phyloP scores from a whole-genome alignment of 2,888 invertebrate species.

The Oscheius sp. region DNA sequence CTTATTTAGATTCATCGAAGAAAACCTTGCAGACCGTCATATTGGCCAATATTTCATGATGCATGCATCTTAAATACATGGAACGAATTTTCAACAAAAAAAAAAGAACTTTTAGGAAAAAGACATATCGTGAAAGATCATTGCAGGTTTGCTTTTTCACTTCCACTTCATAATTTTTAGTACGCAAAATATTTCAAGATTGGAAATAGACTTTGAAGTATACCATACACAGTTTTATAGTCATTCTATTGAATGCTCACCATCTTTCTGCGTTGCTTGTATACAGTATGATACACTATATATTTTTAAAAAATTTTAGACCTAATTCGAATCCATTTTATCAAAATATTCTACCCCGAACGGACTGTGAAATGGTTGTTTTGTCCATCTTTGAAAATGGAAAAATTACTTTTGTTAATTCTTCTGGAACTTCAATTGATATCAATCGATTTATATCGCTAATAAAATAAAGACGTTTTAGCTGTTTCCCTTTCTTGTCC shows the following conservation, averaged over 20 bases:
- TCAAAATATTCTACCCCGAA: not conserved
- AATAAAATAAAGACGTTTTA: not conserved
- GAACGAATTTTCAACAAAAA: conserved; percentile 15
- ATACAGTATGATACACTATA: conserved; percentile 12
- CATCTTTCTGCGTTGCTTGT: conserved; percentile 11
- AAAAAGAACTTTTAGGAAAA: too few relatives aligned
- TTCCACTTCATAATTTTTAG: not conserved
- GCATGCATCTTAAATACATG: not conserved
- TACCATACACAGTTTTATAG: conserved; percentile 11
- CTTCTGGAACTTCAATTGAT: conserved; percentile 12
- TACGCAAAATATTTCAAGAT: not conserved
- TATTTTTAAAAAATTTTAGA: not conserved
- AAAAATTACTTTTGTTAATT: conserved; percentile 1
- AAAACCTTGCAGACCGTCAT: conserved; percentile 17
- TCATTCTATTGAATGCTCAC: not conserved
- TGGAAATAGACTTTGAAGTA: conserved; percentile 15
- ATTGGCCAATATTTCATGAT: conserved; percentile 4
- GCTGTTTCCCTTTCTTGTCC: not conserved
- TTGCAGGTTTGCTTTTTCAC: too few relatives aligned
- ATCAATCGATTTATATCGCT: not conserved
- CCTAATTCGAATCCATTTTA: not conserved
- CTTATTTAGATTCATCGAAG: not conserved
- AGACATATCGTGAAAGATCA: too few relatives aligned
- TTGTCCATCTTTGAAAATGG: conserved; percentile 16
- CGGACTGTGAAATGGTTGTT: not conserved